phyloP scores from a whole-genome alignment of 2,797 vertebrate species.

The Rhynchonycteris naso region DNA sequence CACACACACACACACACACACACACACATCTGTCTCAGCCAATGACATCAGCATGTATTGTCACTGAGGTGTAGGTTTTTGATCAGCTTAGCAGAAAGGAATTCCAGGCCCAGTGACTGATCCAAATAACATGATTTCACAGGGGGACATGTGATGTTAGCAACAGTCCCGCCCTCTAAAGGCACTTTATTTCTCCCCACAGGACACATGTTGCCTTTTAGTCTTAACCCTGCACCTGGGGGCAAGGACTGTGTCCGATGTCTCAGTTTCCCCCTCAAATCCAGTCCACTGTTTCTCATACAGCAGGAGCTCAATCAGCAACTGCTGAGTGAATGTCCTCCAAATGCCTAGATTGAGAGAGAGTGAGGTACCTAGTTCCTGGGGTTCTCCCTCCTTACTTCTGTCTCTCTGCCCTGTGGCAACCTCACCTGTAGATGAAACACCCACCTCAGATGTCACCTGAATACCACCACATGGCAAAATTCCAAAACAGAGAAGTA shows the following conservation, averaged over 20 bases:
- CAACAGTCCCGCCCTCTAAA: background rate
- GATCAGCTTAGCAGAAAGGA: background rate
- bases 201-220: background rate
- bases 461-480: background rate
- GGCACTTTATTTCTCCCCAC: background rate
- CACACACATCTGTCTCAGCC: background rate
- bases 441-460: background rate
- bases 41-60: too few species aligned
- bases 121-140: background rate
- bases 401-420: background rate
- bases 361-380: background rate
- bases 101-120: background rate
- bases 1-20: background rate
- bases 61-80: background rate
- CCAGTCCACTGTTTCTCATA: background rate
- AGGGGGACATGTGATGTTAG: rapidly evolving
- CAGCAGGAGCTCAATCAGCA: rapidly evolving
- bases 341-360: background rate
- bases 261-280: background rate
- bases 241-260: background rate
- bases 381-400: too few species aligned
- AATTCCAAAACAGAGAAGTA: background rate
- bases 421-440: background rate
- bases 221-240: background rate
- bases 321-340: background rate